Percentiles rank a stretch among this genome's conserved stretches.
Evolutionary conservation across 2,113 vertebrate genomes (phyloP).

Genomic region (Picathartes gymnocephalus): DNA sequence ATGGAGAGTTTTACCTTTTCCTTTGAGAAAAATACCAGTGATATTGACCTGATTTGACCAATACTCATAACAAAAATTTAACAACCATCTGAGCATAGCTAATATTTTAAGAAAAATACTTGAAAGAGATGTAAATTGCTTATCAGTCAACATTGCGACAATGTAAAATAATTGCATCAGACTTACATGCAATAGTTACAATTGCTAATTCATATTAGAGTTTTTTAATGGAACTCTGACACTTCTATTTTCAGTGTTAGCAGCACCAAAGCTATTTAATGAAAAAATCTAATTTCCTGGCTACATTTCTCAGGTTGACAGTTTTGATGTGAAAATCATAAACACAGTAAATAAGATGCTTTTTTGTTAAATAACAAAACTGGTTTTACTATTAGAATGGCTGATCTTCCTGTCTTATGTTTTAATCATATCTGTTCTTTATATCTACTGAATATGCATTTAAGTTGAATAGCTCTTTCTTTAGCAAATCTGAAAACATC

Average conservation of each 20-base stretch:
- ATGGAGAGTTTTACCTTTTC: neutral
- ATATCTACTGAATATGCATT: neutral
- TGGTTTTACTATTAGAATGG: neutral
- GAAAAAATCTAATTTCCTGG: neutral
- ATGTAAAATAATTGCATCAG: neutral
- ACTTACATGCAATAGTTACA: neutral
- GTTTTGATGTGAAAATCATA: neutral
- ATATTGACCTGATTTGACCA: neutral
- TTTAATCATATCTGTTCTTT: neutral
- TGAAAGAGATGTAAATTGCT: neutral
- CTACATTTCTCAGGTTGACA: neutral
- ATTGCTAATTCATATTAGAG: neutral
- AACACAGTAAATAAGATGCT: neutral
- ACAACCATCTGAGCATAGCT: neutral
- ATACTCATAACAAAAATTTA: neutral
- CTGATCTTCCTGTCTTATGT: neutral
- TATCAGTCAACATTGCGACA: neutral
- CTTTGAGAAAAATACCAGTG: neutral
- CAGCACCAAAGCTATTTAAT: neutral
- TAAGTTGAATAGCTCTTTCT: neutral
- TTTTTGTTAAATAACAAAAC: neutral
- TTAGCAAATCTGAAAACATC: neutral
- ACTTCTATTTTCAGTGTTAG: neutral
- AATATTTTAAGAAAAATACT: neutral
- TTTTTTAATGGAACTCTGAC: neutral